Evolutionary conservation across 2,797 vertebrate species (phyloP).

Genomic region (Sylvilagus floridanus): DNA sequence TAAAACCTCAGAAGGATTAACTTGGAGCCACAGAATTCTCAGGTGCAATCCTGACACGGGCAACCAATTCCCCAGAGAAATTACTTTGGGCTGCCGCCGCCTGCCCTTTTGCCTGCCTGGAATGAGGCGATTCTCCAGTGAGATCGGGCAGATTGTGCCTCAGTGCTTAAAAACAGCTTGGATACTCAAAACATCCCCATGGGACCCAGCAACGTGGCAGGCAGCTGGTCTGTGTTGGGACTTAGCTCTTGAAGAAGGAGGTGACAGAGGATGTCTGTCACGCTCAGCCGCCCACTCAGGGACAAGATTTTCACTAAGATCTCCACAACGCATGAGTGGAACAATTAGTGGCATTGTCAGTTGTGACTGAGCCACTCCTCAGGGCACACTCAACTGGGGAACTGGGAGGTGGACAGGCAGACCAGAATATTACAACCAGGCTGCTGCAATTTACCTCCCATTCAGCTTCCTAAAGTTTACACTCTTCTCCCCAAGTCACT

Average conservation of each 20-base stretch:
- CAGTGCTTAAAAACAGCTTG: conserved; percentile 25
- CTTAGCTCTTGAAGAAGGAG: neutral
- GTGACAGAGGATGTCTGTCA: neutral
- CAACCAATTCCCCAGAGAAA: conserved; percentile 67
- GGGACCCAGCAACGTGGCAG: neutral
- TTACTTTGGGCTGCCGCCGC: conserved; percentile 5
- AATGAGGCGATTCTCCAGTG: conserved; percentile 58
- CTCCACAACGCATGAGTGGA: neutral
- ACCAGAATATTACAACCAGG: neutral
- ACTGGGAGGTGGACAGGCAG: neutral
- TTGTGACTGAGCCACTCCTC: conserved; percentile 14
- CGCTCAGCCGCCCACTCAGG: neutral
- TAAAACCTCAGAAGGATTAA: conserved; percentile 32
- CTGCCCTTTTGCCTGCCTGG: conserved; percentile 72
- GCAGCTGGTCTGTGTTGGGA: neutral
- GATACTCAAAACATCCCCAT: neutral
- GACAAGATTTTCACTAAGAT: conserved; percentile 37
- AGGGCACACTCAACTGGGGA: neutral
- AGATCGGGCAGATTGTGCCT: neutral
- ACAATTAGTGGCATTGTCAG: neutral
- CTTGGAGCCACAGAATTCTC: conserved; percentile 30
- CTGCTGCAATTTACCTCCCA: neutral
- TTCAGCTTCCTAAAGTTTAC: neutral
- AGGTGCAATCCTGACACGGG: neutral
- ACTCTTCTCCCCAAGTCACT: neutral